phyloP scores from a whole-genome alignment of 2,113 vertebrate species.

The Amphilophus citrinellus region DNA sequence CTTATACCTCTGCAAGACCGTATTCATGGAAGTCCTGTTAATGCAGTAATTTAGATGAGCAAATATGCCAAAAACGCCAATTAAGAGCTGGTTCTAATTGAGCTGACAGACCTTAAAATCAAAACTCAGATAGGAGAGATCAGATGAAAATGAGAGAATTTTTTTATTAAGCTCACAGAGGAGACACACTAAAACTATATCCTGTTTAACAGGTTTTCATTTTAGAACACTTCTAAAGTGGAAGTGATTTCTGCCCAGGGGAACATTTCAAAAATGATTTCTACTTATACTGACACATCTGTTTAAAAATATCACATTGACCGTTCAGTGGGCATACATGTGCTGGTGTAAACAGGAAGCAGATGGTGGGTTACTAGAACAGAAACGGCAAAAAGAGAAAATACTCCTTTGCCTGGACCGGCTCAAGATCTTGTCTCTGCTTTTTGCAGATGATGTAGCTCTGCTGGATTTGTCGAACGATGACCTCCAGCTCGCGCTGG shows the following conservation, averaged over 20 bases:
- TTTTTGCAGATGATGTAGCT: no score
- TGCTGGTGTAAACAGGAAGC: background rate
- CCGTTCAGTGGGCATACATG: background rate
- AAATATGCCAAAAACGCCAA: background rate
- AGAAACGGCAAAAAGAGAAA: constrained; percentile 1
- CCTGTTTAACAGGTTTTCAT: background rate
- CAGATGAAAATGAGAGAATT: no score
- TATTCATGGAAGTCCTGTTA: background rate
- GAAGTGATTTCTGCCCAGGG: background rate
- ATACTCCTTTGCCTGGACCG: background rate
- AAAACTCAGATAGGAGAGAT: background rate
- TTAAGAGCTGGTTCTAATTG: background rate
- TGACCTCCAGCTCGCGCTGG: no score
- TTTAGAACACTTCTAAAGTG: background rate
- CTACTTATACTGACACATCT: background rate
- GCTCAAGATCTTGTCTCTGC: background rate
- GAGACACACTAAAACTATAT: background rate
- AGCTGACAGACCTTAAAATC: background rate
- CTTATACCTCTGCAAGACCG: background rate
- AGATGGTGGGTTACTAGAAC: background rate
- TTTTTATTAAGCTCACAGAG: background rate
- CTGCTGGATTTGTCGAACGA: no score
- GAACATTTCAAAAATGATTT: background rate
- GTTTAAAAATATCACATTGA: background rate
- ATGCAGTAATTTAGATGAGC: background rate